A percentile compares a stretch with the other conserved stretches of the same genome.
Evolutionary conservation across 2,113 vertebrate species (phyloP).

Genomic region (Saccopteryx bilineata): DNA sequence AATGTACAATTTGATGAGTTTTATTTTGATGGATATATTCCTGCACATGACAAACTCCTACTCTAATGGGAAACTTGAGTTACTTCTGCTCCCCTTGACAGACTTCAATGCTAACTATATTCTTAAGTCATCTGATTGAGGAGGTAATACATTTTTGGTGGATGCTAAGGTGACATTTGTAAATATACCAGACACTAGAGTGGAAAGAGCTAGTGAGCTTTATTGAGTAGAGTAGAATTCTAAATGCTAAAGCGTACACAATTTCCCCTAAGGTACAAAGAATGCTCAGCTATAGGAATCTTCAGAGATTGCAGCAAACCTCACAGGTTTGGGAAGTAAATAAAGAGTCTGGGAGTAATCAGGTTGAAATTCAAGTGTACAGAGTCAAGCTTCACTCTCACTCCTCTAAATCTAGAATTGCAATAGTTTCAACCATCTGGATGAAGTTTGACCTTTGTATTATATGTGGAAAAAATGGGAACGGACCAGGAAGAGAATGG

Average conservation of each 20-base stretch:
- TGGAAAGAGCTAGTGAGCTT: background rate
- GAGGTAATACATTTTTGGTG: background rate
- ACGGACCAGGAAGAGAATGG: background rate
- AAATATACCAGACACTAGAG: background rate
- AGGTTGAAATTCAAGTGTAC: background rate
- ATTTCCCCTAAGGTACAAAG: constrained; percentile 39
- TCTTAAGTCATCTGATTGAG: constrained; percentile 17
- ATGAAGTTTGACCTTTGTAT: background rate
- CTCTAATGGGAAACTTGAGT: background rate
- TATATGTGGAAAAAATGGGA: background rate
- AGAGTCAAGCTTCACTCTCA: background rate
- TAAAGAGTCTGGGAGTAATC: background rate
- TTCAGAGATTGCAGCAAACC: background rate
- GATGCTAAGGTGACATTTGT: constrained; percentile 1
- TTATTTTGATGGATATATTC: background rate
- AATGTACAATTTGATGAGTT: background rate
- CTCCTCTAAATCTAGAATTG: constrained; percentile 11
- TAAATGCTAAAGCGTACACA: background rate
- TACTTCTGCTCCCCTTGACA: background rate
- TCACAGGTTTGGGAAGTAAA: constrained; percentile 15
- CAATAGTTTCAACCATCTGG: background rate
- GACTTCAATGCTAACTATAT: background rate
- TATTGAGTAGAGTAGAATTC: background rate
- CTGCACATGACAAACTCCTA: background rate
- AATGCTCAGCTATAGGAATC: background rate